phyloP scores from a whole-genome alignment of 2,888 invertebrate species.

The Camptogramma bilineatum region DNA sequence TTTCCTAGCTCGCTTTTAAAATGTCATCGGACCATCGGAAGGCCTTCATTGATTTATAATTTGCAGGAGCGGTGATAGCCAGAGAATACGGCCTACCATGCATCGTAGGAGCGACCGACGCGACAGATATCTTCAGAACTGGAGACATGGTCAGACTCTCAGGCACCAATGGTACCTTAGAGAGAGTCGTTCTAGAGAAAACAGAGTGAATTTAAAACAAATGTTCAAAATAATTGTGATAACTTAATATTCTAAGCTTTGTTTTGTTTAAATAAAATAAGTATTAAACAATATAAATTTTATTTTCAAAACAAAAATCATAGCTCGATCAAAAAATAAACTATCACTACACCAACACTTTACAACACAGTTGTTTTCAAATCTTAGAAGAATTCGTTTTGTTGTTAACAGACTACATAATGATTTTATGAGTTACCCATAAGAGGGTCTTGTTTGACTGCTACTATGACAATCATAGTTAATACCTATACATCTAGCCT shows the following conservation, averaged over 20 bases:
- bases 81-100: conserved; percentile 94
- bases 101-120: conserved; percentile 89
- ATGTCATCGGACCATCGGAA: not conserved
- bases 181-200: conserved; percentile 60
- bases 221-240: conserved; percentile 5
- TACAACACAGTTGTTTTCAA: conserved; percentile 19
- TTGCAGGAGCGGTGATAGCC: conserved; percentile 91
- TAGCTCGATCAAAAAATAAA: conserved; percentile 35
- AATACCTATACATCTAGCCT: not conserved
- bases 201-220: conserved; percentile 24
- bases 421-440: not conserved
- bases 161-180: conserved; percentile 75
- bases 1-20: too few species aligned
- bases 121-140: conserved; percentile 88
- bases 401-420: not conserved
- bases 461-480: not conserved
- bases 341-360: conserved; percentile 38
- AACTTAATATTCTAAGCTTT: conserved; percentile 6
- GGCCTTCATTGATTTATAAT: conserved; percentile 11
- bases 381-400: not conserved
- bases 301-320: conserved; percentile 35
- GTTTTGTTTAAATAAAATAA: conserved; percentile 23
- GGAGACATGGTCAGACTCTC: conserved; percentile 86
- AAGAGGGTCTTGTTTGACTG: not conserved
- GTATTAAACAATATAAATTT: conserved; percentile 8